Percentiles rank a stretch among this genome's conserved stretches.
Evolutionary conservation across 2,888 invertebrate genomes (phyloP).

Genomic region (Allolobophora icterica): DNA sequence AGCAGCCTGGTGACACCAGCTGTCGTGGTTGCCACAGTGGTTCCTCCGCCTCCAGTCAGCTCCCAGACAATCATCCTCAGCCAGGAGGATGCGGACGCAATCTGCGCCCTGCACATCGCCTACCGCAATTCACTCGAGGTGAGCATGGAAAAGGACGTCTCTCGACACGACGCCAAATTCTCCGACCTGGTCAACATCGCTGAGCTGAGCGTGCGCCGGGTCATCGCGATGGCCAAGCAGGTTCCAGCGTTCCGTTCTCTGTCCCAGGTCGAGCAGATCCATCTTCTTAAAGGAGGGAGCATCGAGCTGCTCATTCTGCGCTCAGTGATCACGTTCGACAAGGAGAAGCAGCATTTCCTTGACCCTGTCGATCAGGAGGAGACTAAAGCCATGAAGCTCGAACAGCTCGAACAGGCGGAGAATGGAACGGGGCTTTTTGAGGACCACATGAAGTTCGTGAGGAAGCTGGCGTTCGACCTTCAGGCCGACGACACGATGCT

Average conservation of each 20-base stretch:
- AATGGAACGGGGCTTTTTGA: conserved; percentile 59
- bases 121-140: conserved; percentile 63
- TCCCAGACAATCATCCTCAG: conserved; percentile 34
- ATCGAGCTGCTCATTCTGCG: conserved; percentile 95
- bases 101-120: conserved; percentile 60
- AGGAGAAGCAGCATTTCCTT: conserved; percentile 88
- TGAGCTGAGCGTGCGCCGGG: conserved; percentile 70
- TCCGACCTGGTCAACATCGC: conserved; percentile 65
- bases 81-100: conserved; percentile 56
- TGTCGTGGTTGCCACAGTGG: background rate
- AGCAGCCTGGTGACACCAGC: background rate
- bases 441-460: conserved; percentile 65
- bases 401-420: conserved; percentile 79
- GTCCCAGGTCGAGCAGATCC: conserved; percentile 92
- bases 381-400: conserved; percentile 79
- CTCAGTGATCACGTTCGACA: conserved; percentile 90
- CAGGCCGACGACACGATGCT: conserved; percentile 88
- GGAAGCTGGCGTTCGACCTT: conserved; percentile 78
- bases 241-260: conserved; percentile 71
- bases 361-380: conserved; percentile 68
- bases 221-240: conserved; percentile 72
- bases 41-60: conserved; percentile 21
- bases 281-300: conserved; percentile 89
- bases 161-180: conserved; percentile 50
- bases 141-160: conserved; percentile 53